phyloP scores from a whole-genome alignment of 2,797 vertebrate genomes.

The Capromys pilorides region DNA sequence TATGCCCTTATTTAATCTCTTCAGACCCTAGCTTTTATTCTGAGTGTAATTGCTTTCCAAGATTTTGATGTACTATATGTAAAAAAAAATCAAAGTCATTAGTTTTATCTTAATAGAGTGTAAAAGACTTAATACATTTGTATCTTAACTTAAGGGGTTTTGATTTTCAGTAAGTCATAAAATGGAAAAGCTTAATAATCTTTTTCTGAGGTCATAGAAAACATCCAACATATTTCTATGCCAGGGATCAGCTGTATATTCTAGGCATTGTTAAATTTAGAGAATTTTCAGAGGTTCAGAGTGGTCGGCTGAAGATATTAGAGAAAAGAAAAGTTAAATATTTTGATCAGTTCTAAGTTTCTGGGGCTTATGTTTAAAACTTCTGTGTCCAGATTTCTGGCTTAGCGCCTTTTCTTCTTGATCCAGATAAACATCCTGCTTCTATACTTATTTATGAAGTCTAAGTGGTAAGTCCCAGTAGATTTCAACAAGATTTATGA shows the following conservation, averaged over 20 bases:
- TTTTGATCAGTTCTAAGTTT: not conserved
- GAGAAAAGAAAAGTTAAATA: not conserved
- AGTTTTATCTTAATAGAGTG: not conserved
- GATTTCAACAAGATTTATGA: conserved; percentile 47
- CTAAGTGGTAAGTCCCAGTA: not conserved
- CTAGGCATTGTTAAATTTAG: not conserved
- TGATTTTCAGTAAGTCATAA: conserved; percentile 30
- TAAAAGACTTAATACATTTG: conserved; percentile 37
- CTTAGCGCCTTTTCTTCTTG: conserved; percentile 10
- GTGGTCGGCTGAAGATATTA: not conserved
- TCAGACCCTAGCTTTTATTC: not conserved
- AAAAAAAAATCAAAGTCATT: conserved; percentile 37
- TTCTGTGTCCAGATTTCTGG: conserved; percentile 31
- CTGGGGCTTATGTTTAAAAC: conserved; percentile 33
- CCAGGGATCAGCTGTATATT: not conserved
- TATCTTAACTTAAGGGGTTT: not conserved
- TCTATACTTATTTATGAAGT: not conserved
- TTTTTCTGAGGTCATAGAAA: not conserved
- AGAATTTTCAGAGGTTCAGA: not conserved
- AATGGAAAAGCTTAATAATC: conserved; percentile 21
- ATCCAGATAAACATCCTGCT: not conserved
- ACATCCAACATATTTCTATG: not conserved
- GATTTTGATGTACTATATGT: not conserved
- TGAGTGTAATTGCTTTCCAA: not conserved
- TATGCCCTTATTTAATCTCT: not conserved